Conservation (phyloP, 2,797 vertebrate genomes). For the Pachyuromys duprasi region DNA sequence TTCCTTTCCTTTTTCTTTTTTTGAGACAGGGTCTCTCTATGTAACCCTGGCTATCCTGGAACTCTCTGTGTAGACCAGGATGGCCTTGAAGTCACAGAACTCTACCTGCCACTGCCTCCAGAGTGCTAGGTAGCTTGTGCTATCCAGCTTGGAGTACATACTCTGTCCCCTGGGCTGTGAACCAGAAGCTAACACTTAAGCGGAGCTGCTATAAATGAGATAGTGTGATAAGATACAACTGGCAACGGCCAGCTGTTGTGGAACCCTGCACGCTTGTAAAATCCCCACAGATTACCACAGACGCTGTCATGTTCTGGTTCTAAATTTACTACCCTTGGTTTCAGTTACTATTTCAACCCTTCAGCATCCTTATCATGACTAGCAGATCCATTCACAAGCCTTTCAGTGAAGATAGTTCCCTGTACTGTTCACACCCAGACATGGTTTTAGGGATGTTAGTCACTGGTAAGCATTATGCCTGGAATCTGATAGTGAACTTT, state of each 20-base stretch:
- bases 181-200: slow-evolving; percentile 26
- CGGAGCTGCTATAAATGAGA: slow-evolving; percentile 41
- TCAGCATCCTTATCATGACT: slow-evolving; percentile 26
- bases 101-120: not conserved
- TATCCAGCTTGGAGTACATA: not conserved
- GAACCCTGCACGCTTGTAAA: slow-evolving; percentile 63
- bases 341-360: slow-evolving; percentile 74
- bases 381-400: slow-evolving; percentile 48
- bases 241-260: slow-evolving; percentile 1
- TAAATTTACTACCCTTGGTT: slow-evolving; percentile 74
- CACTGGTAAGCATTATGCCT: not conserved
- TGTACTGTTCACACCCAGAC: not conserved
- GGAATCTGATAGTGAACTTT: not conserved
- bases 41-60: not conserved
- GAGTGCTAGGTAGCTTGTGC: not conserved
- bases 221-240: slow-evolving; percentile 14
- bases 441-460: not conserved
- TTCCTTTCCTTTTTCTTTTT: not conserved
- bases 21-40: not conserved
- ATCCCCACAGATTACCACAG: slow-evolving; percentile 77
- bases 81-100: not conserved
- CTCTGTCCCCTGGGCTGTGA: not conserved
- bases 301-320: slow-evolving; percentile 42
- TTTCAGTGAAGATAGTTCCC: slow-evolving; percentile 42
- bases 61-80: not conserved